These are phyloP conservation scores for Schlechtendalia chinensis DNA, from an alignment of 1,140 invertebrate species.

Conservation along the genomic window DNA sequence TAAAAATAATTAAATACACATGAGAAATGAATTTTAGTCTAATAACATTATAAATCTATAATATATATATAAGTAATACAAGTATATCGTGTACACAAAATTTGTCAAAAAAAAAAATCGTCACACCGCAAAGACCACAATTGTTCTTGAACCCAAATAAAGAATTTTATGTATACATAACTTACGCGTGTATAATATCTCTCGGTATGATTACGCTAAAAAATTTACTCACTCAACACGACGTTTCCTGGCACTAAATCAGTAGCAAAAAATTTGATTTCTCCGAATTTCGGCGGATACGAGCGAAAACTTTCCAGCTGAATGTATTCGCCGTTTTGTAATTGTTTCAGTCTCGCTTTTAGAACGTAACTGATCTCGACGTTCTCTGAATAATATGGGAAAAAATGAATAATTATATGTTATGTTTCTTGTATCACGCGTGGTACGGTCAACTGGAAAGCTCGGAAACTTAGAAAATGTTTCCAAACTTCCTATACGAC, in stretches of 20 bases:
- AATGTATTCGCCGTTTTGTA: background rate
- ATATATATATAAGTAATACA: too few species aligned
- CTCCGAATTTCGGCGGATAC: slow-evolving; percentile 35
- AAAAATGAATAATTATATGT: background rate
- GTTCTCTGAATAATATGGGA: background rate
- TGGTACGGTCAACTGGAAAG: too few species aligned
- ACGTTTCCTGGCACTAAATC: slow-evolving; percentile 28
- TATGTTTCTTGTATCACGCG: background rate
- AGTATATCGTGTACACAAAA: too few species aligned
- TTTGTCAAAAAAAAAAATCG: too few species aligned
- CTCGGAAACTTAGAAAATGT: background rate
- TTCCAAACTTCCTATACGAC: background rate
- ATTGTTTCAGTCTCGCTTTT: slow-evolving; percentile 5
- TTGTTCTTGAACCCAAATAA: too few species aligned
- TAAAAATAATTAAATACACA: too few species aligned
- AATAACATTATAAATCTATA: too few species aligned
- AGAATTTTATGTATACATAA: too few species aligned
- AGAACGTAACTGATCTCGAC: slow-evolving; percentile 17
- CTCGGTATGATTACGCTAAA: too few species aligned
- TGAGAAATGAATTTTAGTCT: too few species aligned
- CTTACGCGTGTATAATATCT: too few species aligned
- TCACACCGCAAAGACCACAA: too few species aligned
- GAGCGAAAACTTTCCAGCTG: slow-evolving; percentile 19
- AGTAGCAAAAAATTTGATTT: background rate
- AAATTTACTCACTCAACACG: slow-evolving; percentile 6